Evolutionary conservation across 35 echinoderm and acorn worm genomes (phyloP).

Genomic region (Nesometra sesokonis): DNA sequence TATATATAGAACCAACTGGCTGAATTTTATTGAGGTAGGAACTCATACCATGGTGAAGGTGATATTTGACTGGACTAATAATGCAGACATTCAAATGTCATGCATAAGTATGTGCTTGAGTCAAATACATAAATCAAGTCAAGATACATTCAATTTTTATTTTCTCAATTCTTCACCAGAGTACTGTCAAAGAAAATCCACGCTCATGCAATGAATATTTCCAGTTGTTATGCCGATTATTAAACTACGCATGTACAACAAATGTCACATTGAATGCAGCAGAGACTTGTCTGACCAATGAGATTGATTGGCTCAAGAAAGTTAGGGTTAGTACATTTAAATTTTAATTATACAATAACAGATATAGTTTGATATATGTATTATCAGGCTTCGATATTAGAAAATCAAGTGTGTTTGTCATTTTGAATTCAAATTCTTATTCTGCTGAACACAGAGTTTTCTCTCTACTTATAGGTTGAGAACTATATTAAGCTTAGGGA

Average conservation of each 20-base stretch:
- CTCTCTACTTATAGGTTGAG: too few relatives aligned
- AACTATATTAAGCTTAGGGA: too few relatives aligned
- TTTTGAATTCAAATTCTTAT: too few relatives aligned
- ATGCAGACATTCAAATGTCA: neutral
- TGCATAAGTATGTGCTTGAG: neutral
- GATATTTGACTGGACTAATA: too few relatives aligned
- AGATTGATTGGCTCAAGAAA: slow-evolving; percentile 99
- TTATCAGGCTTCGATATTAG: too few relatives aligned
- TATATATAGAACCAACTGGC: too few relatives aligned
- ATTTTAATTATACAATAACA: too few relatives aligned
- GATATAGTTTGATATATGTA: too few relatives aligned
- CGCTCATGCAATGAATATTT: slow-evolving; percentile 93
- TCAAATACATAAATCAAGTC: neutral
- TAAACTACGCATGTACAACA: slow-evolving; percentile 78
- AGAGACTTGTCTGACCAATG: slow-evolving; percentile 86
- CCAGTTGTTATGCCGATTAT: slow-evolving; percentile 63
- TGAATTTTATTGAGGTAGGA: too few relatives aligned
- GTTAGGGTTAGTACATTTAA: slow-evolving; percentile 99
- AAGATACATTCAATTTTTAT: neutral
- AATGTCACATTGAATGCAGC: slow-evolving; percentile 70
- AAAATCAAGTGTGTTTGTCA: too few relatives aligned
- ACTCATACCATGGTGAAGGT: too few relatives aligned
- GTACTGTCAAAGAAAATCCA: slow-evolving; percentile 78
- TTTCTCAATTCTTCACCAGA: slow-evolving; percentile 29
- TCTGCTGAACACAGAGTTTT: too few relatives aligned